Percentiles rank a stretch among this genome's conserved stretches.
Conservation (phyloP, 2,888 invertebrate species). For the Halictus quadricinctus region DNA sequence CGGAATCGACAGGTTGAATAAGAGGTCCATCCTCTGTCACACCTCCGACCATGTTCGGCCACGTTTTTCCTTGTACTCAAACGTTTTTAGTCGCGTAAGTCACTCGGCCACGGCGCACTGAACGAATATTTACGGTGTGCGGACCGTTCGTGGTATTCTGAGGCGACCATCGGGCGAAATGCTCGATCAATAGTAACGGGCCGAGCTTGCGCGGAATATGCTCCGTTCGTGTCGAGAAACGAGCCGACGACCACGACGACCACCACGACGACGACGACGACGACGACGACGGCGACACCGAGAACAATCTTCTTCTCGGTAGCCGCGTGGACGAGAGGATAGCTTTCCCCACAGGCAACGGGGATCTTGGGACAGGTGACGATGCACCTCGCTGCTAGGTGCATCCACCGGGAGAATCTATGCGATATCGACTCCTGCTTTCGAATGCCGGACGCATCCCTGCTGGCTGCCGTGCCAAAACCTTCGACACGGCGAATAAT, state of each 20-base stretch:
- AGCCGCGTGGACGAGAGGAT: not conserved
- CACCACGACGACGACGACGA: constrained; percentile 17
- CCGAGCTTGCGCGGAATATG: constrained; percentile 75
- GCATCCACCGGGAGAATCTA: constrained; percentile 37
- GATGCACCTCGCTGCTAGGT: constrained; percentile 20
- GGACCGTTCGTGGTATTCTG: constrained; percentile 68
- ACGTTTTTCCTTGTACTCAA: constrained; percentile 43
- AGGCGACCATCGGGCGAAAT: constrained; percentile 65
- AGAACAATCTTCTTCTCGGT: constrained; percentile 18
- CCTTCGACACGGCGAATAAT: not conserved
- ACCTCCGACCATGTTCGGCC: constrained; percentile 78
- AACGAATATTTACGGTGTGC: constrained; percentile 76
- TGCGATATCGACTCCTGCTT: constrained; percentile 13
- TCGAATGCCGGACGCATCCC: not conserved
- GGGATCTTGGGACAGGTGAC: constrained; percentile 33
- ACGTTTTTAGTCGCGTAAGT: constrained; percentile 55
- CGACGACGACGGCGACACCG: constrained; percentile 22
- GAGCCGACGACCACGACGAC: constrained; percentile 38
- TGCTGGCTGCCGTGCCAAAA: constrained; percentile 14
- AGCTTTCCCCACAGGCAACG: constrained; percentile 25
- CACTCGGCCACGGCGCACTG: constrained; percentile 57
- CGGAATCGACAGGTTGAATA: constrained; percentile 79
- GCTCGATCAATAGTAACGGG: constrained; percentile 77
- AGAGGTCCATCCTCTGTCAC: constrained; percentile 79
- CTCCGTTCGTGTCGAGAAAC: constrained; percentile 28